Evolutionary conservation across 2,797 vertebrate genomes (phyloP), one percentile per base, ranked within the genome.

Genomic region (Peromyscus aztecus): DNA sequence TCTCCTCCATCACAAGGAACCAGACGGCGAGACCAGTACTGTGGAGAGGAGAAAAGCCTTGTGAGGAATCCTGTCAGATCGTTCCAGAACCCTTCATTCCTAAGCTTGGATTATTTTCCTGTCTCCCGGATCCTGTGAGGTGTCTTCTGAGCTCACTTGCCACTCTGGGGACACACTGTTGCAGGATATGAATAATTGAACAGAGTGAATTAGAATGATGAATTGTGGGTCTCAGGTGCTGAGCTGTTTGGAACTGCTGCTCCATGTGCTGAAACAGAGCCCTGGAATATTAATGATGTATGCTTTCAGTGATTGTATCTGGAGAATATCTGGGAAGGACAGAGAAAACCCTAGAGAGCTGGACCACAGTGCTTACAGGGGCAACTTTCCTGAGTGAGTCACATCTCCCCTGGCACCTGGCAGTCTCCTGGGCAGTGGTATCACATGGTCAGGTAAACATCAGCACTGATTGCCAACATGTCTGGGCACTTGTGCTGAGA

Each of bases 191-290:
- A 98, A 97, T 97, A 97, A 97, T 91, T 98, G 96, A 98, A 97
- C 78, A 96, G 94, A 98, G 97, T 94, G 97, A 96, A 97, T 98
- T 97, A 98, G 94, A 88, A 97, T 97, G 97, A 96, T 98, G 97
- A 98, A 98, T 98, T 98, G 98, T 97, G 98, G 97, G 98, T 98
- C 97, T 96, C 97, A 98, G 97, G 98, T 85, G 87, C 95, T 69
- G 93, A 78, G 94, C 91, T 98, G 94, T 96, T 95, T 96, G 93
- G 93, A 98, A 96, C 94, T 31, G 57, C 93, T 96, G 84, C 90
- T 97, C 89, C 85, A 16, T 82, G 92, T 59, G 67, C 97, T 97
- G 61, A 96, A 55, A 84, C 59, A 73, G 88, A 94, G 78, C 61
- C 92, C 96, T 94, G 95, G 89, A 97, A 97, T 98, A 94, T 97